A percentile compares a stretch with the other conserved stretches of the same genome.
These are phyloP conservation scores for Halichoerus grypus DNA, from an alignment of 2,113 vertebrate genomes.

Conservation along the genomic window DNA sequence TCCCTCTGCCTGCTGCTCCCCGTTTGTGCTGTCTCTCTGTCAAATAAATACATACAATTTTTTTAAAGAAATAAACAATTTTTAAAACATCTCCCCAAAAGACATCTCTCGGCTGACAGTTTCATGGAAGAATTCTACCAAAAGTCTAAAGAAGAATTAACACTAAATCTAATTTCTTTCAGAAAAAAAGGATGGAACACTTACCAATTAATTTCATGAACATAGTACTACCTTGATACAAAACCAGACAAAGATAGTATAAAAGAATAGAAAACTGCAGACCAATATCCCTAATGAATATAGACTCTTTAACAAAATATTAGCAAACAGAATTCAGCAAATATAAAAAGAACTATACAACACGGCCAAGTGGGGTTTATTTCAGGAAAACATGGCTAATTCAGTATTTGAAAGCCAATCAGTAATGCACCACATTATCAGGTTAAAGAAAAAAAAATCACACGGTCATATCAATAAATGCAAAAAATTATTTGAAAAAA, in stretches of 20 bases:
- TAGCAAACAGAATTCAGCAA: neutral
- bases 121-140: neutral
- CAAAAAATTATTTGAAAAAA: neutral
- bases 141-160: slow-evolving; percentile 1
- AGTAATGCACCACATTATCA: neutral
- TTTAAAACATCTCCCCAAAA: neutral
- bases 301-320: neutral
- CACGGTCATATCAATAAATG: neutral
- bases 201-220: neutral
- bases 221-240: neutral
- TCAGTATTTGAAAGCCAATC: neutral
- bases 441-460: neutral
- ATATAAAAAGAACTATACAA: neutral
- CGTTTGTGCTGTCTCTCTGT: neutral
- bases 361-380: neutral
- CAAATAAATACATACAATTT: neutral
- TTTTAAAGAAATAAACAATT: neutral
- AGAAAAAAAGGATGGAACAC: neutral
- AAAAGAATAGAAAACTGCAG: neutral
- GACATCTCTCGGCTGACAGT: neutral
- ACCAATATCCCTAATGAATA: neutral
- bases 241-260: neutral
- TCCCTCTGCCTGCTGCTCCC: neutral
- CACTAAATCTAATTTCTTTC: neutral
- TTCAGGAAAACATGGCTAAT: neutral